phyloP scores from a whole-genome alignment of 2,888 invertebrate species.

The Nephrocerus scutellatus region DNA sequence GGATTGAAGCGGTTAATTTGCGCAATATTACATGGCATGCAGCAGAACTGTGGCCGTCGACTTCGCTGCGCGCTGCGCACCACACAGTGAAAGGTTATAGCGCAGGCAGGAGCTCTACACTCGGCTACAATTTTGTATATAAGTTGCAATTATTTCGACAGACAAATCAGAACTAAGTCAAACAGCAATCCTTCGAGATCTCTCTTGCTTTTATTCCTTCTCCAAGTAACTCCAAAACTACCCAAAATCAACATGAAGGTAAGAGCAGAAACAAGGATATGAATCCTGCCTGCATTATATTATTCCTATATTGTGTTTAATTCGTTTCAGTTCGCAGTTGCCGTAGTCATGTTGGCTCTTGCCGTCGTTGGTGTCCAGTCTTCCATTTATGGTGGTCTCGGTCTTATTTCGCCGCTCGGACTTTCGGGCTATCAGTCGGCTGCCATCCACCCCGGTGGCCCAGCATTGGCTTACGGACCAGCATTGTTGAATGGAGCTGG shows the following conservation, averaged over 20 bases:
- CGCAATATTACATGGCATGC: constrained; percentile 6
- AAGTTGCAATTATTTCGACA: constrained; percentile 41
- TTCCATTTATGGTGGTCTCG: constrained; percentile 24
- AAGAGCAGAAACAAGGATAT: constrained; percentile 16
- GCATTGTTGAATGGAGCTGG: constrained; percentile 16
- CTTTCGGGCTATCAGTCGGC: constrained; percentile 37
- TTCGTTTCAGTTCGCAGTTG: constrained; percentile 30
- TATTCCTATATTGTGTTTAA: constrained; percentile 7
- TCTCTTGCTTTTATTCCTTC: constrained; percentile 14
- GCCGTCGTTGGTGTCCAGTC: constrained; percentile 24
- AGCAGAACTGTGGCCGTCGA: constrained; percentile 1
- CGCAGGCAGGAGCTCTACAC: constrained; percentile 6
- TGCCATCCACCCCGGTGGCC: constrained; percentile 29
- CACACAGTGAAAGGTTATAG: constrained; percentile 17
- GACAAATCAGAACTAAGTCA: constrained; percentile 44
- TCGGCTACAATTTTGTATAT: constrained; percentile 37
- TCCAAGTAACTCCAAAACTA: constrained; percentile 26
- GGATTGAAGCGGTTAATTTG: constrained; percentile 9
- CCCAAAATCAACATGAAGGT: constrained; percentile 43
- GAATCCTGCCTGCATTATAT: not conserved
- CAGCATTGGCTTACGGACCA: constrained; percentile 24
- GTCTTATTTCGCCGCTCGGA: constrained; percentile 16
- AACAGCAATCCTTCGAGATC: constrained; percentile 30
- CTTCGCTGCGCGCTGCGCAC: not conserved
- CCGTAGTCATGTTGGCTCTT: constrained; percentile 36